phyloP scores from a whole-genome alignment of 2,797 vertebrate species.

The Platalea minor region DNA sequence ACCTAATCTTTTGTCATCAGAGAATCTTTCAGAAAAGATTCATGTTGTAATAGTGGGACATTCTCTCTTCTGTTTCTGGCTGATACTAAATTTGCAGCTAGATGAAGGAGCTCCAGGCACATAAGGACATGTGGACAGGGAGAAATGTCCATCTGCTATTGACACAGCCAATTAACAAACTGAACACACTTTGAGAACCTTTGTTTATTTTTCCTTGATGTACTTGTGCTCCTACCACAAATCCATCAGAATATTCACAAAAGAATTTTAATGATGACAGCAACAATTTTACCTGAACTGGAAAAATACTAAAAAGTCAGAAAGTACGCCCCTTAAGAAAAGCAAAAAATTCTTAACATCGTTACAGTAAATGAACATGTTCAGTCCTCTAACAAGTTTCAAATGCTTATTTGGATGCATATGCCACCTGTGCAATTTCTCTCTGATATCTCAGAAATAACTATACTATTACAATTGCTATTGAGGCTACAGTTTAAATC shows the following conservation, averaged over 20 bases:
- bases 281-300: background rate
- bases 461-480: background rate
- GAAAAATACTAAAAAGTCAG: background rate
- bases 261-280: background rate
- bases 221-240: background rate
- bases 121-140: background rate
- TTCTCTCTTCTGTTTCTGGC: background rate
- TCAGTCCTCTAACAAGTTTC: background rate
- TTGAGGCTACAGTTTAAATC: background rate
- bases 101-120: background rate
- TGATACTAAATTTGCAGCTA: background rate
- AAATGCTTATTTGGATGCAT: background rate
- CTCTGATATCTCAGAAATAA: background rate
- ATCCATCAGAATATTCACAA: background rate
- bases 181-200: background rate
- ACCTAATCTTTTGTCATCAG: background rate
- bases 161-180: conserved; percentile 28
- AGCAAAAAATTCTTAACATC: background rate
- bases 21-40: conserved; percentile 16
- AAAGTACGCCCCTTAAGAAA: background rate
- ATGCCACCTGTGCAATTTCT: background rate
- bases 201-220: background rate
- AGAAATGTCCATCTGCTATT: conserved; percentile 43
- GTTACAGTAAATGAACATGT: background rate
- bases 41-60: background rate